phyloP scores from a whole-genome alignment of 2,888 invertebrate genomes.

The Hermaeophaga mercurialis region DNA sequence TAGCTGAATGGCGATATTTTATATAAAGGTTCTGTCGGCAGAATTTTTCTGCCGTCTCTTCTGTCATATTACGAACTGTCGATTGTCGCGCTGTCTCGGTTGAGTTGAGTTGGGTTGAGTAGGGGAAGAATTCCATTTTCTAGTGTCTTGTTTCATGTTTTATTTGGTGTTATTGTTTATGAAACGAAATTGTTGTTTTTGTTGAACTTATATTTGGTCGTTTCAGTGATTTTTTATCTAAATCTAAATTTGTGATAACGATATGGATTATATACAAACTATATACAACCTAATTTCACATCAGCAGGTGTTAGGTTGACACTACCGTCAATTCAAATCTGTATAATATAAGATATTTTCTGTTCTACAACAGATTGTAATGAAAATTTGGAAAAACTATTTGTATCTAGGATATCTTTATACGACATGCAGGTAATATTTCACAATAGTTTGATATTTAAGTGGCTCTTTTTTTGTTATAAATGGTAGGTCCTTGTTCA shows the following conservation, averaged over 20 bases:
- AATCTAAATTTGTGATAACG: conserved; percentile 37
- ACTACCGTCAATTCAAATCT: conserved; percentile 38
- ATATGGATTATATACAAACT: conserved; percentile 38
- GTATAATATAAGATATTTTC: conserved; percentile 29
- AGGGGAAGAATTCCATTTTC: conserved; percentile 24
- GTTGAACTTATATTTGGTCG: conserved; percentile 34
- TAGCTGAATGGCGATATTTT: too few species aligned
- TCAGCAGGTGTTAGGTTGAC: conserved; percentile 57
- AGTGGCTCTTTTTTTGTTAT: neutral
- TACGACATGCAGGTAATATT: conserved; percentile 59
- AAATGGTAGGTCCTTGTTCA: conserved; percentile 14
- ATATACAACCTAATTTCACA: conserved; percentile 47
- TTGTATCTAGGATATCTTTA: conserved; percentile 49
- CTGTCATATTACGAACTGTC: conserved; percentile 17
- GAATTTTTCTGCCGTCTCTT: neutral
- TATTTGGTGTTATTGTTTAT: conserved; percentile 25
- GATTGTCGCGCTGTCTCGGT: conserved; percentile 17
- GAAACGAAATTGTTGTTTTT: conserved; percentile 31
- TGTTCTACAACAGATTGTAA: conserved; percentile 52
- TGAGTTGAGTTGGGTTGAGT: conserved; percentile 7
- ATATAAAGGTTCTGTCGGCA: too few species aligned
- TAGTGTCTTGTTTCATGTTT: conserved; percentile 26
- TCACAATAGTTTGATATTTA: conserved; percentile 7
- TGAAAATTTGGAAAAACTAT: conserved; percentile 55
- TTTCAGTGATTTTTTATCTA: conserved; percentile 33